Evolutionary conservation across 2,113 vertebrate species (phyloP).

Genomic region (Emydocephalus ijimae): DNA sequence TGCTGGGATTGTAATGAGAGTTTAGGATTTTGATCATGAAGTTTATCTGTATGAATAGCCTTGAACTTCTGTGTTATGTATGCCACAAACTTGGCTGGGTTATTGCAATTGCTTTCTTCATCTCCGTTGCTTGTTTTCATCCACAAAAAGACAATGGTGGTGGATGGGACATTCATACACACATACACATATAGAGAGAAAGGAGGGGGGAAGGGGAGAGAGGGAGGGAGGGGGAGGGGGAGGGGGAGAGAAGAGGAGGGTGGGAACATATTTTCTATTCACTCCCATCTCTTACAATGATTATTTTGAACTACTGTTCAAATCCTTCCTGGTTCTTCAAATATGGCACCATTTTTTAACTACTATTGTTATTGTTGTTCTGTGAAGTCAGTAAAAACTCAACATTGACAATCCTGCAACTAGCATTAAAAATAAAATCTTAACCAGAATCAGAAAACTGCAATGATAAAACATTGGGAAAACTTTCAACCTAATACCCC

Average conservation of each 20-base stretch:
- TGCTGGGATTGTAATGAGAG: constrained; percentile 61
- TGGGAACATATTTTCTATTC: background rate
- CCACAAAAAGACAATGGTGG: constrained; percentile 1
- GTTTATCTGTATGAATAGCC: constrained; percentile 27
- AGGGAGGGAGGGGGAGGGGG: background rate
- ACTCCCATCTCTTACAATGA: background rate
- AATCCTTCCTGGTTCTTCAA: background rate
- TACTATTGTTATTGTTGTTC: background rate
- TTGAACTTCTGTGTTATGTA: constrained; percentile 21
- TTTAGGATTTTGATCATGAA: constrained; percentile 48
- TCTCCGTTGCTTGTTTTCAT: constrained; percentile 24
- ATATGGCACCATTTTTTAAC: background rate
- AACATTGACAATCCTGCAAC: background rate
- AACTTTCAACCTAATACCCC: background rate
- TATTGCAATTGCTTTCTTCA: constrained; percentile 21
- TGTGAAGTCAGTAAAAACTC: background rate
- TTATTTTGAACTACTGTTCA: background rate
- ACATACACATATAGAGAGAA: background rate
- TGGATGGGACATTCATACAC: background rate
- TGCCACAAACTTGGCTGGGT: background rate
- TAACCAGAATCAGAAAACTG: background rate
- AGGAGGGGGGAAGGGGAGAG: too few relatives aligned
- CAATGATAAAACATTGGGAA: background rate
- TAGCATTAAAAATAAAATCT: background rate
- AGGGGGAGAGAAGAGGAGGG: background rate